Evolutionary conservation across 1,140 invertebrate species (phyloP), one percentile per base, ranked within the genome.

Genomic region (Helicoverpa zea): DNA sequence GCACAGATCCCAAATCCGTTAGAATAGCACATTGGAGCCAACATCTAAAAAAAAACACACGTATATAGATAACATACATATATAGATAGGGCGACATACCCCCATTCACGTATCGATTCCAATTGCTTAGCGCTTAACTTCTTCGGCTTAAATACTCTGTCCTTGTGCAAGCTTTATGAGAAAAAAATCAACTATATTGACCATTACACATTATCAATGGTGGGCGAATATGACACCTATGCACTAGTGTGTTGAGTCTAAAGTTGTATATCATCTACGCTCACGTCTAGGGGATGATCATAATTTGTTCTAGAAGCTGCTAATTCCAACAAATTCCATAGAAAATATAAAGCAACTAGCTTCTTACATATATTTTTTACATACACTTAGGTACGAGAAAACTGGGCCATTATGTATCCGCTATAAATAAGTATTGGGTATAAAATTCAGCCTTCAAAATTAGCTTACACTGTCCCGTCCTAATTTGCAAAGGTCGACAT

Each of bases 131-230:
- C 96, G 96, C 96, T 98, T 96, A 98, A 96, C 96, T 97, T 97
- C 97, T 97, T 98, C 96, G 97, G 97, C 96, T 97, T 98, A 96
- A 97, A 97, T 95, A 97, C 97, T 95, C 97, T 97, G 96, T 98
- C 97, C 97, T 98, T 98, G 97, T 97, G 97, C 96, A 97, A 96
- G 97, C 97, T 98, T 98, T 96, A 96, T 95, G 96, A 95, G 96
- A 97, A 96, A 94, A 91, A 89, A 92, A 92, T 70, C 74, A 92
- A 61, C 74, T 81, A 79, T 87, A 84, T 83, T 47, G 68, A 72
- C 49, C 68, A 51, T 72, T 72, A 84, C 63, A 79, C 56, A 59
- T 81, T 83, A 76, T 77, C 14, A 47, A 75, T 75, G 70, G 23
- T 43, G 14, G 49, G 56, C 72, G 72, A 75, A 75, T 47, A 81